Evolutionary conservation across 2,113 vertebrate genomes (phyloP).

Genomic region (Pedetes capensis): DNA sequence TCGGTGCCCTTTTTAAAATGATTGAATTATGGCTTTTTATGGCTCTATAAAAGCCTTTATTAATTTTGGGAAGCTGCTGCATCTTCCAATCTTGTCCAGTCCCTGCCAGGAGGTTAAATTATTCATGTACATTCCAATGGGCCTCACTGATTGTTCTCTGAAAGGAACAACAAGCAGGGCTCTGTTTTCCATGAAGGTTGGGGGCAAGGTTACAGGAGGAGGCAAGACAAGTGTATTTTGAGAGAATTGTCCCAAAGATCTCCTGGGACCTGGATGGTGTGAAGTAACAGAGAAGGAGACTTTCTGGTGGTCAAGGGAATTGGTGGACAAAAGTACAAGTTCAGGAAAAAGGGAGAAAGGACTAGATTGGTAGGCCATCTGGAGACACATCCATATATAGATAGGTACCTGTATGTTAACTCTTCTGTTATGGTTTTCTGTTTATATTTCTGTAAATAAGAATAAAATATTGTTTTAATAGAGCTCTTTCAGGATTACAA

Average conservation of each 20-base stretch:
- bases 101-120: conserved; percentile 75
- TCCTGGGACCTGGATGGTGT: fast-evolving
- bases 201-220: neutral
- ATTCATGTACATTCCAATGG: conserved; percentile 77
- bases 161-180: neutral
- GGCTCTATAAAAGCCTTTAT: conserved; percentile 83
- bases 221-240: too few species aligned
- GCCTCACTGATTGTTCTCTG: conserved; percentile 72
- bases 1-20: conserved; percentile 78
- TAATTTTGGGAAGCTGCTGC: conserved; percentile 80
- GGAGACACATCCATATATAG: fast-evolving
- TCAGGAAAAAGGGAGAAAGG: neutral
- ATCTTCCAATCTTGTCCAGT: conserved; percentile 67
- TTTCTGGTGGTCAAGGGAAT: neutral
- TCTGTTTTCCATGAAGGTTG: conserved; percentile 36
- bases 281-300: neutral
- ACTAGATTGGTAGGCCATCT: neutral
- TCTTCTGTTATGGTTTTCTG: neutral
- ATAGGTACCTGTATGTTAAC: neutral
- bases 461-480: neutral
- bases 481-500: neutral
- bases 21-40: conserved; percentile 85
- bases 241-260: too few species aligned
- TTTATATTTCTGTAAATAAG: neutral
- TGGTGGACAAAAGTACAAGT: neutral